Evolutionary conservation across 2,113 vertebrate species (phyloP).

Genomic region (Xyrauchen texanus): DNA sequence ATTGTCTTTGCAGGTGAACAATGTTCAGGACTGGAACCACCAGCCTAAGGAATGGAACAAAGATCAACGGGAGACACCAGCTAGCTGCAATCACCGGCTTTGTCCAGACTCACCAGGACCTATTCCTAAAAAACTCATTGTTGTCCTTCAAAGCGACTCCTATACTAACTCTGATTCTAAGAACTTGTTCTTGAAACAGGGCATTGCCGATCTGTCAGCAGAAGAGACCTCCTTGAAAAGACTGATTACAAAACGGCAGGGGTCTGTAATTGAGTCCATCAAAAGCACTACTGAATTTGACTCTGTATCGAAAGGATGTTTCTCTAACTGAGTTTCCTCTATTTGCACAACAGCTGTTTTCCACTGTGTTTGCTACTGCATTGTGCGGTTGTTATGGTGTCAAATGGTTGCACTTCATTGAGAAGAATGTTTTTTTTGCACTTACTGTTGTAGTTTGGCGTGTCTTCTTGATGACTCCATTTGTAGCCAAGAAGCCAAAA

Average conservation of each 20-base stretch:
- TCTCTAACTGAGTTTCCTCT: conserved; percentile 73
- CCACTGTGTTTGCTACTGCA: conserved; percentile 87
- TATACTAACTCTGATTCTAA: conserved; percentile 77
- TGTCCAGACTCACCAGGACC: conserved; percentile 51
- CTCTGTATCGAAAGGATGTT: conserved; percentile 68
- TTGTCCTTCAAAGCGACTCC: conserved; percentile 75
- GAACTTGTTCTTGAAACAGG: conserved; percentile 81
- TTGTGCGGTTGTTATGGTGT: conserved; percentile 82
- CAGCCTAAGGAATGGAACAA: conserved; percentile 84
- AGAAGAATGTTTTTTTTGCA: conserved; percentile 76
- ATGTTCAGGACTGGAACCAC: conserved; percentile 88
- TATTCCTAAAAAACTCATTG: conserved; percentile 48
- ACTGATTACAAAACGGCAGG: conserved; percentile 80
- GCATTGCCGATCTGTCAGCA: conserved; percentile 79
- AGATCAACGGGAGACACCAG: conserved; percentile 75
- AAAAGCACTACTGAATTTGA: conserved; percentile 74
- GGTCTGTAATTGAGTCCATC: conserved; percentile 81
- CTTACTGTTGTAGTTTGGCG: conserved; percentile 76
- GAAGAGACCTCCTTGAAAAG: conserved; percentile 84
- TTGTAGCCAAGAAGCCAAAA: conserved; percentile 75
- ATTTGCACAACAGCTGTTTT: conserved; percentile 79
- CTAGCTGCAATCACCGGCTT: conserved; percentile 67
- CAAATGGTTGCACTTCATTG: conserved; percentile 65
- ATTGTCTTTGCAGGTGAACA: conserved; percentile 86
- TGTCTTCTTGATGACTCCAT: conserved; percentile 76